A percentile compares a stretch with the other conserved stretches of the same genome.
These are phyloP conservation scores for Drosophila demipolita DNA, from an alignment of 2,888 invertebrate genomes.

Conservation along the genomic window DNA sequence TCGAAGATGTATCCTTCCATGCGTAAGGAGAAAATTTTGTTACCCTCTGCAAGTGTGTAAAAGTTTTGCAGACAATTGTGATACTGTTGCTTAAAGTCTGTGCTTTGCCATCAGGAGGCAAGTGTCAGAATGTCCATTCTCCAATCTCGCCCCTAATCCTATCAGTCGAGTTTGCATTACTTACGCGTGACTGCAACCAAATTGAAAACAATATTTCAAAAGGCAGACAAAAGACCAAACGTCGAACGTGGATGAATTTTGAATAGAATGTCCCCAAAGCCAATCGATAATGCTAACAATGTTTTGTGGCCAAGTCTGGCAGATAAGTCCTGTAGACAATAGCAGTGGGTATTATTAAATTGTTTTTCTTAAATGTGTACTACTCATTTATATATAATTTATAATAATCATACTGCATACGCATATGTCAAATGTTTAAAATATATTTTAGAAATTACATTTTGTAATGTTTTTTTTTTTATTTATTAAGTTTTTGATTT, in stretches of 20 bases:
- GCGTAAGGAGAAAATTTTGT: not conserved
- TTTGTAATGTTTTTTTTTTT: not conserved
- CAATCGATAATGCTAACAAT: slow-evolving; percentile 60
- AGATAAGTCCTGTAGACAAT: slow-evolving; percentile 8
- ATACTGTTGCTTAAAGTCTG: slow-evolving; percentile 22
- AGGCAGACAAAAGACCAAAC: slow-evolving; percentile 18
- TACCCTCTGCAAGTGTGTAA: not conserved
- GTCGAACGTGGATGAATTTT: slow-evolving; percentile 40
- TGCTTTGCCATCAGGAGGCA: slow-evolving; percentile 27
- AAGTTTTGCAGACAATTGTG: not conserved
- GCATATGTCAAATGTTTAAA: not conserved
- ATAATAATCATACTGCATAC: not conserved
- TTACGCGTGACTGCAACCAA: slow-evolving; percentile 64
- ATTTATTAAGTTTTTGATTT: not conserved
- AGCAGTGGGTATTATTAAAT: not conserved
- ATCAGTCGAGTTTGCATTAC: slow-evolving; percentile 63
- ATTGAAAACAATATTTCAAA: slow-evolving; percentile 38
- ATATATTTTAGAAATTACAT: not conserved
- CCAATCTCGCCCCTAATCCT: slow-evolving; percentile 33
- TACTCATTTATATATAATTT: not conserved
- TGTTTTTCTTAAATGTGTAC: not conserved
- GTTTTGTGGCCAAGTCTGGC: slow-evolving; percentile 9
- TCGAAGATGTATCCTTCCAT: not conserved
- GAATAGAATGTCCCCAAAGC: slow-evolving; percentile 11
- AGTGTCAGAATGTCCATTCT: slow-evolving; percentile 35